Evolutionary conservation across 2,797 vertebrate species (phyloP), one percentile per base, ranked within the genome.

Genomic region (Danionella dracula): DNA sequence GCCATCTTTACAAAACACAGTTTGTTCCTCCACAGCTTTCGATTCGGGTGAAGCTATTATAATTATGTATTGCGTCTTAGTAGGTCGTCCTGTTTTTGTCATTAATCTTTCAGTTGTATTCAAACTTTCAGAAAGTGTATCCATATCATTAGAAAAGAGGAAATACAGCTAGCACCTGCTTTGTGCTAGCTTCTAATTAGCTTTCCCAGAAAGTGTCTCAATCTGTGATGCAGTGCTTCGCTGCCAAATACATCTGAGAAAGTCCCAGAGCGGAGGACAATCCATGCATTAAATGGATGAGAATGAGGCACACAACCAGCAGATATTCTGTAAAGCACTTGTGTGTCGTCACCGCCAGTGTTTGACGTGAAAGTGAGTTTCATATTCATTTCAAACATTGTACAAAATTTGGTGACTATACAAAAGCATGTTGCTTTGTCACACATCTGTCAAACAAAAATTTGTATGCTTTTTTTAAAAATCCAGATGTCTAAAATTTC

Each of bases 151-250:
- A 41, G 9, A 10, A 16, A 20, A 40, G 17, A 44, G n/a, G 17
- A 54, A 44, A 64, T 51, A 15, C 42, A 48, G 31, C 37, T 59
- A 65, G 57, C 61, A 58, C 70, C 44, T 69, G 69, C 73, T 66
- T 56, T 55, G n/a, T 21, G 31, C 34, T 44, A 19, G 49, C 42
- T 75, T 86, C 85, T 83, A 83, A 85, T 85, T 87, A 85, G 85
- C 82, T 79, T 65, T 71, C 76, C 67, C 71, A 53, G 34, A 5
- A 68, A 77, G 76, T 83, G 80, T 85, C 81, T 79, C 81, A 77
- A 78, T 81, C 77, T 83, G 73, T 72, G 69, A 83, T 82, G 75
- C 70, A 68, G 76, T 48, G 51, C 76, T 53, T 76, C 66, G 72
- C 79, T 78, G 76, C 83, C 78, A 77, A 79, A 41, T 55, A 79